Evolutionary conservation across 2,888 invertebrate species (phyloP).

Genomic region (Furcula furcula): DNA sequence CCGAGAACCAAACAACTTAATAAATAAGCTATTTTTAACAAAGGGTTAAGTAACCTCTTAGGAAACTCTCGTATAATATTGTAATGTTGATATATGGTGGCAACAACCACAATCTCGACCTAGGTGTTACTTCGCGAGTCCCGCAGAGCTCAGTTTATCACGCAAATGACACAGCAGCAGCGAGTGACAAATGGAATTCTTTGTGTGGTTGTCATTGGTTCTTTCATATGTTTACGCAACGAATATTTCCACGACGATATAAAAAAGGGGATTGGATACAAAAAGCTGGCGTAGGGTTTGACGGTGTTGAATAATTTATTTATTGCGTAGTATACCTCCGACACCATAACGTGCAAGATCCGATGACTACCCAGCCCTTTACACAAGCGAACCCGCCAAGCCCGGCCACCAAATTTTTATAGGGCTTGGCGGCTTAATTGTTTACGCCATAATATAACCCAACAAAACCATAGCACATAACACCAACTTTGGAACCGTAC

Average conservation of each 20-base stretch:
- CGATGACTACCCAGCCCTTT: conserved; percentile 21
- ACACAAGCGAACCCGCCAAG: too few relatives aligned
- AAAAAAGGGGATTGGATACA: conserved; percentile 19
- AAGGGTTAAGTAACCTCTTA: conserved; percentile 3
- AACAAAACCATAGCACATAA: conserved; percentile 20
- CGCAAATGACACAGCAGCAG: conserved; percentile 17
- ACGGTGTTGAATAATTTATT: conserved; percentile 49
- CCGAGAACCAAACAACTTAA: conserved; percentile 15
- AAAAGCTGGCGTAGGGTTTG: conserved; percentile 28
- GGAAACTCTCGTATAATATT: conserved; percentile 11
- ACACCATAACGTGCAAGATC: conserved; percentile 8
- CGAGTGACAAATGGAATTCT: conserved; percentile 25
- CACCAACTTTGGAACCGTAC: conserved; percentile 22
- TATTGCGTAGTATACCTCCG: conserved; percentile 24
- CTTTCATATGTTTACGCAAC: conserved; percentile 24
- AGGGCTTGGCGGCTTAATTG: too few relatives aligned
- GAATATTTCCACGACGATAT: conserved; percentile 12
- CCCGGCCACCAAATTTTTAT: too few relatives aligned
- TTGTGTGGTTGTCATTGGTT: conserved; percentile 19
- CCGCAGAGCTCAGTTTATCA: conserved; percentile 10
- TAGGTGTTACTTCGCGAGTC: conserved; percentile 4
- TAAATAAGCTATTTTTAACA: conserved; percentile 13
- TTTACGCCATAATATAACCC: too few relatives aligned
- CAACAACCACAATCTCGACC: conserved; percentile 12
- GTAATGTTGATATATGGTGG: conserved; percentile 14